Evolutionary conservation across 2,888 invertebrate species (phyloP).

Genomic region (Pegoplata infirma): DNA sequence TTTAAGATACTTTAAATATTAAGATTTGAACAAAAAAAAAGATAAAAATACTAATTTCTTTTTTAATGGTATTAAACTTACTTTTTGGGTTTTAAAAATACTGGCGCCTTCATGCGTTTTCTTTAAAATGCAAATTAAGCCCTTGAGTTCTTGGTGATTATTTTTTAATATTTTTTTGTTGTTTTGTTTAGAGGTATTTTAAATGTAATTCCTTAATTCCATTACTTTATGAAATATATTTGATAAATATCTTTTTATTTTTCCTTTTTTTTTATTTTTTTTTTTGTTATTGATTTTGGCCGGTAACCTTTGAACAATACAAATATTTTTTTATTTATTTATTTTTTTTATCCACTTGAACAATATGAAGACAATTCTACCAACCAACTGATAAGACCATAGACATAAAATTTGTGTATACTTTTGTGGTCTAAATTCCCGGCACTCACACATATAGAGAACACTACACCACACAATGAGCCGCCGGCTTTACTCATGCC

Average conservation of each 20-base stretch:
- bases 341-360: constrained; percentile 25
- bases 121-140: constrained; percentile 1
- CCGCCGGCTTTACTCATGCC: not conserved
- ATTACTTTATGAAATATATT: not conserved
- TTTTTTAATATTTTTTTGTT: not conserved
- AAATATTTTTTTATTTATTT: too few relatives aligned
- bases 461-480: not conserved
- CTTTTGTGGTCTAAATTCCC: not conserved
- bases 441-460: not conserved
- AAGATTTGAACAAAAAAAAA: not conserved
- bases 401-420: not conserved
- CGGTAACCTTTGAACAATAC: constrained; percentile 41
- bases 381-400: constrained; percentile 4
- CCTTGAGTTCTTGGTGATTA: not conserved
- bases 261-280: not conserved
- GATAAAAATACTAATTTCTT: not conserved
- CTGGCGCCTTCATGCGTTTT: constrained; percentile 54
- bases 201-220: constrained; percentile 8
- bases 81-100: constrained; percentile 32
- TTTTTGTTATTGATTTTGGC: too few relatives aligned
- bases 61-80: constrained; percentile 17
- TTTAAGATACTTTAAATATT: not conserved
- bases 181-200: not conserved
- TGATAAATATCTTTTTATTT: constrained; percentile 9
- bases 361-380: not conserved